Evolutionary conservation across 1,140 invertebrate species (phyloP), one percentile per base, ranked within the genome.

Genomic region (Hycleus cichorii): DNA sequence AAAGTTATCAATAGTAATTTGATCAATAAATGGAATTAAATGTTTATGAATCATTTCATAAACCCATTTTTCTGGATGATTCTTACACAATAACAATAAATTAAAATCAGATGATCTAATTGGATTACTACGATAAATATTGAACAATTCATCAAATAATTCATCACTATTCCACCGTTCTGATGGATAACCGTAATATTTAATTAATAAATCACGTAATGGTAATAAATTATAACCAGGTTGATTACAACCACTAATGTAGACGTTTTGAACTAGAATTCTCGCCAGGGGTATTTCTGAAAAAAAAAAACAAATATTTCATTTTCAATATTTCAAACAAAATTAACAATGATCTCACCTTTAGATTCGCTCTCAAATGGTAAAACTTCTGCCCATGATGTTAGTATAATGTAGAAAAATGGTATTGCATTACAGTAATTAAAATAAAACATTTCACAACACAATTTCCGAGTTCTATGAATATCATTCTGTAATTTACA

Each of bases 371-470:
- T 26, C 5, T 38, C 58, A 51, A 59, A 38, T 18, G 69, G 69
- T 26, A 71, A n/a, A 8, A 71, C 64, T 54, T 71, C 64, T n/a
- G 52, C 58, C 69, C 69, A 71, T 10, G 64, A 64, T 11, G 65
- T 71, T 25, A 71, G 51, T 18, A 67, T 64, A 8, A 47, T 63
- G 50, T 66, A 69, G 5, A 71, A 58, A 51, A 69, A 63, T 8
- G 69, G 64, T n/a, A 68, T 42, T 12, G 66, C 68, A 8, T 67
- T 58, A 56, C 69, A 59, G 3, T 57, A 63, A 26, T 58, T 57
- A 47, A 68, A 69, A 52, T 65, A 69, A 47, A 71, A 67, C 40
- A 59, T 60, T 49, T 71, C 69, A 51, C 66, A 65, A 47, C 67
- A 64, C 52, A 71, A 65, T 47, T 52, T 63, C 49, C 69, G 42